Conservation (phyloP, 2,113 vertebrate species). For the Melanotaenia duboulayi region DNA sequence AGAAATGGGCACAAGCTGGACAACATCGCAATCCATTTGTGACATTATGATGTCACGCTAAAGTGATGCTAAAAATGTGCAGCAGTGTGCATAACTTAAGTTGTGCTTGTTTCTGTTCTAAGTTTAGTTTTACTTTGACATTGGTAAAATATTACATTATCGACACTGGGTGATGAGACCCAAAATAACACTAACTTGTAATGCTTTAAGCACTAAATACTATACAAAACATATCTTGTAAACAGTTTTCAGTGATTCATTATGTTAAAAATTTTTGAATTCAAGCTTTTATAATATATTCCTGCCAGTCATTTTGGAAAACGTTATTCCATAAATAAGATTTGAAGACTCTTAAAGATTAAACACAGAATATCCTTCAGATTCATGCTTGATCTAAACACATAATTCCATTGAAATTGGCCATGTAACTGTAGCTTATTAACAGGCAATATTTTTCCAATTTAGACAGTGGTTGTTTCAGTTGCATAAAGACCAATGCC, state of each 20-base stretch:
- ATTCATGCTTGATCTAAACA: too few relatives aligned
- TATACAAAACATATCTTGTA: not conserved
- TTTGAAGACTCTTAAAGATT: not conserved
- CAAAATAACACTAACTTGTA: not conserved
- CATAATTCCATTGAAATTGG: too few relatives aligned
- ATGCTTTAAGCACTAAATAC: too few relatives aligned
- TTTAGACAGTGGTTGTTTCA: not conserved
- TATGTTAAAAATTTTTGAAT: not conserved
- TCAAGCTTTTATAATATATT: not conserved
- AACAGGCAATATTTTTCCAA: not conserved
- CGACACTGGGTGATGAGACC: too few relatives aligned
- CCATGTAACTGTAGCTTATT: not conserved
- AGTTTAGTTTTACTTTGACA: not conserved
- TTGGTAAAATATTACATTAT: not conserved
- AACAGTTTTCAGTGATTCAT: too few relatives aligned
- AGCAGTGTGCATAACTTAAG: too few relatives aligned
- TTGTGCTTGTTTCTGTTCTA: not conserved
- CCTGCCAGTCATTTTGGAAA: not conserved
- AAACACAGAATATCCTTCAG: not conserved
- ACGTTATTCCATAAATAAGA: not conserved
- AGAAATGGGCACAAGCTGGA: not conserved
- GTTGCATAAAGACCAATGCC: not conserved
- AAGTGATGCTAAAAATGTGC: too few relatives aligned
- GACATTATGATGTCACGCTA: not conserved
- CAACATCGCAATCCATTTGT: not conserved